Conservation (phyloP, 2,888 invertebrate genomes). For the Drosophila falleni region DNA sequence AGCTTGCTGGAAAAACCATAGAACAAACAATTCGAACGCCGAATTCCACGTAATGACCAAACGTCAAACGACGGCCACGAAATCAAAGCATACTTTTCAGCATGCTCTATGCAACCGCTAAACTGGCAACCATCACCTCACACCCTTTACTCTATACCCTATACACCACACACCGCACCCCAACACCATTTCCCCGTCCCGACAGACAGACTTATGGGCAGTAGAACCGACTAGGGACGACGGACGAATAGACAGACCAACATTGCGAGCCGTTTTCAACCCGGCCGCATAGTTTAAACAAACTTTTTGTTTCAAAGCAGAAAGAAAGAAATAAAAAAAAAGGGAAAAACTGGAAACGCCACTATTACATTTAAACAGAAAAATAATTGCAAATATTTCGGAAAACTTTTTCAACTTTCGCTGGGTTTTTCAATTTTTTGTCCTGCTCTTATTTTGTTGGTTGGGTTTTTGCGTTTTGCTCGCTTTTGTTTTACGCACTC, state of each 20-base stretch:
- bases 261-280: constrained; percentile 40
- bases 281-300: constrained; percentile 74
- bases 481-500: constrained; percentile 56
- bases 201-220: constrained; percentile 10
- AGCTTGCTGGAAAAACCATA: constrained; percentile 27
- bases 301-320: constrained; percentile 75
- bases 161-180: background rate
- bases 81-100: constrained; percentile 75
- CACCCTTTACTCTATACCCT: background rate
- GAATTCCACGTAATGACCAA: constrained; percentile 72
- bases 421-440: constrained; percentile 40
- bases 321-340: constrained; percentile 26
- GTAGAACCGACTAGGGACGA: constrained; percentile 5
- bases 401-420: constrained; percentile 71
- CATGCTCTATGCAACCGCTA: constrained; percentile 73
- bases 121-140: constrained; percentile 48
- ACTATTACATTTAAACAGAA: constrained; percentile 79
- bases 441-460: constrained; percentile 20
- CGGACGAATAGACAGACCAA: constrained; percentile 27
- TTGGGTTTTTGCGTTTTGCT: constrained; percentile 28
- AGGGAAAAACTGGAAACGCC: constrained; percentile 35
- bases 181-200: background rate
- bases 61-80: constrained; percentile 60
- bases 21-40: constrained; percentile 71
- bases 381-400: constrained; percentile 79